Evolutionary conservation across 2,113 vertebrate species (phyloP).

Genomic region (Percopsis transmontana): DNA sequence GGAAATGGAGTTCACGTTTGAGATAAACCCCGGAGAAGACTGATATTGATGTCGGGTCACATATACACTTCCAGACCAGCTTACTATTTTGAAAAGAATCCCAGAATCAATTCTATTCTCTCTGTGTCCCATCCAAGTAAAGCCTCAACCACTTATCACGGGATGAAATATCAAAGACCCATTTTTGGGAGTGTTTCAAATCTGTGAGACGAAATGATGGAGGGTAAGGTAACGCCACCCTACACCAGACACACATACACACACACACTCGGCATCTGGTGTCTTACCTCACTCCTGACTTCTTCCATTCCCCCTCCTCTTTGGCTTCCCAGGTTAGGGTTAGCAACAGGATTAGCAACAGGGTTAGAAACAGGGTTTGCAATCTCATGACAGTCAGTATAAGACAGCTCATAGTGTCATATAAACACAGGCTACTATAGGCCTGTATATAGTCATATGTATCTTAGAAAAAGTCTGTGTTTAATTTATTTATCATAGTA

Average conservation of each 20-base stretch:
- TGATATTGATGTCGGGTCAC: no score
- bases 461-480: neutral
- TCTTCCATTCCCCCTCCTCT: slow-evolving; percentile 35
- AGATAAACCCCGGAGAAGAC: no score
- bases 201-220: slow-evolving; percentile 23
- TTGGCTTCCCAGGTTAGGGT: slow-evolving; percentile 46
- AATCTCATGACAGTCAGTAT: no score
- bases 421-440: no score
- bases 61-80: neutral
- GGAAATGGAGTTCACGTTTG: no score
- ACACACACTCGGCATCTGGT: no score
- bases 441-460: no score
- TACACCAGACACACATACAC: no score
- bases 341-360: no score
- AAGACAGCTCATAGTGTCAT: no score
- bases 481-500: neutral
- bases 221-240: slow-evolving; percentile 29
- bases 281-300: slow-evolving; percentile 35
- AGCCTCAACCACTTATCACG: slow-evolving; percentile 27
- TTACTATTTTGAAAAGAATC: slow-evolving; percentile 19
- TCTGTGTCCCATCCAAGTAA: slow-evolving; percentile 35
- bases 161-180: slow-evolving; percentile 14
- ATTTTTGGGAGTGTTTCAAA: slow-evolving; percentile 19
- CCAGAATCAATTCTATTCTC: slow-evolving; percentile 9
- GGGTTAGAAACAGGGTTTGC: neutral